Evolutionary conservation across 2,797 vertebrate species (phyloP).

Genomic region (Melanotaenia maccullochi): DNA sequence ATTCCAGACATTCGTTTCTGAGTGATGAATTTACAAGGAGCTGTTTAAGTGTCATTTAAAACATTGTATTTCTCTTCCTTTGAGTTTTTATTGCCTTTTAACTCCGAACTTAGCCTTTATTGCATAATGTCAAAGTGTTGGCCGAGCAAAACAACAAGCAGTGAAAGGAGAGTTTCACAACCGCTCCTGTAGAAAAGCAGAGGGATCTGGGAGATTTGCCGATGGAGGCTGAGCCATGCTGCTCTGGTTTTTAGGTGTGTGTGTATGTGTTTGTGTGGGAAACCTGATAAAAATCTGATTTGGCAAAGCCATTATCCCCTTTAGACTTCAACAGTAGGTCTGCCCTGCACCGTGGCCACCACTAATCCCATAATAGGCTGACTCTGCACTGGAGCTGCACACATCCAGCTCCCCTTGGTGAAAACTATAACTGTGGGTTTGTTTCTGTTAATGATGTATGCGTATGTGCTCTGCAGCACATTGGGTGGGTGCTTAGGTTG

Average conservation of each 20-base stretch:
- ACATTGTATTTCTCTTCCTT: constrained; percentile 22
- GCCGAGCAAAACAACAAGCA: constrained; percentile 9
- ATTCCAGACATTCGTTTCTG: constrained; percentile 46
- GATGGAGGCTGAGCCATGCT: constrained; percentile 39
- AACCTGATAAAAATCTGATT: constrained; percentile 73
- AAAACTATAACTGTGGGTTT: constrained; percentile 61
- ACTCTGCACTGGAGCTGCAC: constrained; percentile 66
- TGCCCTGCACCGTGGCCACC: constrained; percentile 47
- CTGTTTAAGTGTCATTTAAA: constrained; percentile 24
- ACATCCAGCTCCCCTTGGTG: constrained; percentile 57
- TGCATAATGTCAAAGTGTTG: constrained; percentile 34
- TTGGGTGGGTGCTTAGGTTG: constrained; percentile 40
- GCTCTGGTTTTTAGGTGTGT: constrained; percentile 38
- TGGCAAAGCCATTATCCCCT: constrained; percentile 68
- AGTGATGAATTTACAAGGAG: constrained; percentile 42
- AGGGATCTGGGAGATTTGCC: constrained; percentile 49
- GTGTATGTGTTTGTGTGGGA: constrained; percentile 43
- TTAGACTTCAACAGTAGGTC: constrained; percentile 65
- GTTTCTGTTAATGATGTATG: constrained; percentile 59
- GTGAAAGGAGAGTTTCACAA: constrained; percentile 20
- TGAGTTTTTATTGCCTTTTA: constrained; percentile 52
- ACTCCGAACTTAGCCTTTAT: constrained; percentile 35
- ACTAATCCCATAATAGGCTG: constrained; percentile 77
- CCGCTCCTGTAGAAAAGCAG: constrained; percentile 36
- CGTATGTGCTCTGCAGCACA: constrained; percentile 47